Base-by-base conservation (phyloP, 2,888 invertebrate genomes). In the Poecilobothrus nobilitatus region DNA sequence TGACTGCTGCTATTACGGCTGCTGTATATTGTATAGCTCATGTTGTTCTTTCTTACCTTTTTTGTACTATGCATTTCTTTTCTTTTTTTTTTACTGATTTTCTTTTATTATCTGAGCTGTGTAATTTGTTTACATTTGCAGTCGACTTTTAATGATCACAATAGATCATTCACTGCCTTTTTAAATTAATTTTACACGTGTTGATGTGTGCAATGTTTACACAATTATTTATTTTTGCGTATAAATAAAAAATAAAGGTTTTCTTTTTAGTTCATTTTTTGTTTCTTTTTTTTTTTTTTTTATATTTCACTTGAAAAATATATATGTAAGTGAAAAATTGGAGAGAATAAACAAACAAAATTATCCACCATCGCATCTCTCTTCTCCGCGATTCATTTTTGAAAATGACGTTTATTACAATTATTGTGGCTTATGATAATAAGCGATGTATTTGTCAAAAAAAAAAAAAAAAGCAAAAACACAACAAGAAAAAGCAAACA, bases 321-420 rank as follows among this genome's bases (percentile, higher is more conserved):
- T n/a, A n/a, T n/a, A n/a, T n/a, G 1, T 10, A 37, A 37, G 10
- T 10, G 37, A 37, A 37, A 8, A 12, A 34, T 7, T 7, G 8
- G 8, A 34, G 8, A 34, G 5, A 34, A 34, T 34, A 34, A 37
- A 37, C 18, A 53, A 53, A 53, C 2, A 53, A 12, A 53, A 53
- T 18, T 53, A 53, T 53, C 53, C 15, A n/a, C 53, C 53, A 53
- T 53, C 53, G 27, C 63, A 22, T 63, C 63, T 27, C 63, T 63
- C 27, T 62, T 63, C 27, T 27, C 27, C 27, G 9, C 41, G 5
- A 27, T 27, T 27, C 9, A 15, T 8, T 41, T 41, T 41, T 1
- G 15, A 53, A 12, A n/a, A 18, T n/a, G 53, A 53, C 53, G 53
- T 53, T 53, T 53, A 53, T 53, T 53, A n/a, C 53, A 37, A 37